A percentile compares a stretch with the other conserved stretches of the same genome.
Conservation (phyloP, 2,888 invertebrate genomes). For the Uloborus plumipes region DNA sequence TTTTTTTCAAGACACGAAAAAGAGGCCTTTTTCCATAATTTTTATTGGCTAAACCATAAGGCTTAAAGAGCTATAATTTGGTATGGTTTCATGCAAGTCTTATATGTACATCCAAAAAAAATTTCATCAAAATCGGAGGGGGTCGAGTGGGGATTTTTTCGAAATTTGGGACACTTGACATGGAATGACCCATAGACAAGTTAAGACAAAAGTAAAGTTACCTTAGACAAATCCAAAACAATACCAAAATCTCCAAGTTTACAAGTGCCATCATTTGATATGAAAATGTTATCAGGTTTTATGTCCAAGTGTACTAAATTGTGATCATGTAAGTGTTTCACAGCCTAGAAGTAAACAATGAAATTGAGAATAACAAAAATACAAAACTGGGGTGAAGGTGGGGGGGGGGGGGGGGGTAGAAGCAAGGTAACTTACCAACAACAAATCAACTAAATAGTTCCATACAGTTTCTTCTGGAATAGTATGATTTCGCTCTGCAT, state of each 20-base stretch:
- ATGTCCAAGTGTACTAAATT: conserved; percentile 82
- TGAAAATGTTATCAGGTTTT: conserved; percentile 83
- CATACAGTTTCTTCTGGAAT: conserved; percentile 78
- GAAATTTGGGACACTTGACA: no score
- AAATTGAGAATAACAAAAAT: background rate
- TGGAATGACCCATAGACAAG: no score
- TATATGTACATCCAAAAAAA: no score
- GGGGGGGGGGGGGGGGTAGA: no score
- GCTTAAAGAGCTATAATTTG: no score
- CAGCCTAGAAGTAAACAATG: conserved; percentile 73
- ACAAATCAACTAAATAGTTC: conserved; percentile 79
- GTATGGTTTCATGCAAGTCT: no score
- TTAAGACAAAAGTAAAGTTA: conserved; percentile 11
- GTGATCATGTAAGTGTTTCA: conserved; percentile 79
- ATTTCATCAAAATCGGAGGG: no score
- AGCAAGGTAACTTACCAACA: conserved; percentile 65
- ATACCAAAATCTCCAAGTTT: conserved; percentile 85
- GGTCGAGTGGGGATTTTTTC: no score
- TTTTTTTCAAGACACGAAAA: no score
- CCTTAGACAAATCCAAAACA: conserved; percentile 77
- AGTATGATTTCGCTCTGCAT: conserved; percentile 75
- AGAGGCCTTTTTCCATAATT: no score
- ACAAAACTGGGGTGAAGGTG: background rate
- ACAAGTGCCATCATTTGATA: conserved; percentile 77
- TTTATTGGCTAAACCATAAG: no score